These are phyloP conservation scores for Sinotaia quadrata DNA, from an alignment of 2,888 invertebrate species.

Conservation along the genomic window DNA sequence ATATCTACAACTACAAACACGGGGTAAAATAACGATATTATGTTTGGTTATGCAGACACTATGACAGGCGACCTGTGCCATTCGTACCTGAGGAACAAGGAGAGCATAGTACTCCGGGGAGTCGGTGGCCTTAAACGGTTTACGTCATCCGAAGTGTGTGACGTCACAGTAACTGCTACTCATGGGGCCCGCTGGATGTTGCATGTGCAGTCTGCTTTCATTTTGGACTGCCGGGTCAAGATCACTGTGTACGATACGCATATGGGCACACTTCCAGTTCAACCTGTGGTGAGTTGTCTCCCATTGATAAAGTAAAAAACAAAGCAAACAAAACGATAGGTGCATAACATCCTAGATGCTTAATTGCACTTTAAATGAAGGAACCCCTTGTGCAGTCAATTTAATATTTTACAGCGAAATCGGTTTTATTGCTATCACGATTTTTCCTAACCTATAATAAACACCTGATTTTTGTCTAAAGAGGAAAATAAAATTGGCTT, in stretches of 20 bases:
- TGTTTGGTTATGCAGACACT: conserved; percentile 5
- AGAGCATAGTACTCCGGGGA: conserved; percentile 17
- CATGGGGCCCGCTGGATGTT: conserved; percentile 31
- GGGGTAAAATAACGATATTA: not conserved
- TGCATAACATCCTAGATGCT: no score
- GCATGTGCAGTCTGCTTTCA: conserved; percentile 30
- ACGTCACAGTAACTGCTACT: conserved; percentile 28
- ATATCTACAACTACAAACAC: no score
- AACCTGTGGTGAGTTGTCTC: conserved; percentile 34
- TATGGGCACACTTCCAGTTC: conserved; percentile 1
- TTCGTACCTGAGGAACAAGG: conserved; percentile 17
- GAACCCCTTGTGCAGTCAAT: no score
- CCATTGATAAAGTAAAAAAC: no score
- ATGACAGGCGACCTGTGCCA: conserved; percentile 16
- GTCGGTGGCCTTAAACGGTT: not conserved
- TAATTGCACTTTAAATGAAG: no score
- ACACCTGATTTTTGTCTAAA: no score
- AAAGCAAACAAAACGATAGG: no score
- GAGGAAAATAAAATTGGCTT: no score
- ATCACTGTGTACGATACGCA: conserved; percentile 28
- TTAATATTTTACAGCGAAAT: no score
- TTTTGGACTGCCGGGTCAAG: conserved; percentile 32
- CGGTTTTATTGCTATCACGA: no score
- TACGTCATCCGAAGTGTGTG: conserved; percentile 20
- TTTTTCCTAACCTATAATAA: no score